Base-by-base conservation (phyloP, 2,888 invertebrate genomes). In the Tetanocera ferruginea region DNA sequence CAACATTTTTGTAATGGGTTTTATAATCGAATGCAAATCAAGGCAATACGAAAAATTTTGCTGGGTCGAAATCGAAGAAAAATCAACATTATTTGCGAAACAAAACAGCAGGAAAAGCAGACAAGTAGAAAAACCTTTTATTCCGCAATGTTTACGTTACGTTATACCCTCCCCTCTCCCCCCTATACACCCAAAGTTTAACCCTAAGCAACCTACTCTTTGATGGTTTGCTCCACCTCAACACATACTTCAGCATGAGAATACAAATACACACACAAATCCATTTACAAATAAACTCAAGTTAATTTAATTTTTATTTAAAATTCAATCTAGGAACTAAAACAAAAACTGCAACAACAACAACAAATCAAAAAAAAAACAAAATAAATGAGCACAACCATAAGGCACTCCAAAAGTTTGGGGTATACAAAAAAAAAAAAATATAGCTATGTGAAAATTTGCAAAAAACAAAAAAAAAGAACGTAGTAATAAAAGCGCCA, bases 71-170 rank as follows among this genome's bases (percentile, higher is more conserved):
- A 60, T 28, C 51, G 76, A 28, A 72, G 57, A 57, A 31, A 72
- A 72, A 72, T 43, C 37, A 72, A 72, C 72, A 57, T 57, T 72
- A 57, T 72, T 72, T 60, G 57, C 55, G 55, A 25, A 74, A 66
- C 66, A 66, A 74, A 75, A 76, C 51, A 66, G 75, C 19, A 37
- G 72, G 19, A 43, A 74, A 78, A 77, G 71, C 73, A 82, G 80
- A 84, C 85, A 86, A 86, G 87, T 86, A 86, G 87, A 86, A 87
- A 87, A 86, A 86, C 87, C 87, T 87, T 86, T 87, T 85, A 86
- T 86, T 83, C 86, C 87, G 80, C 85, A 80, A 76, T 85, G 86
- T 86, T 86, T 86, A 82, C 85, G 49, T 31, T 49, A 51, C 69
- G 19, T 14, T 37, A 23, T 14, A 28, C 52, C 14, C 23, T 14